phyloP scores from a whole-genome alignment of 2,888 invertebrate species.

The Leptothorax acervorum region DNA sequence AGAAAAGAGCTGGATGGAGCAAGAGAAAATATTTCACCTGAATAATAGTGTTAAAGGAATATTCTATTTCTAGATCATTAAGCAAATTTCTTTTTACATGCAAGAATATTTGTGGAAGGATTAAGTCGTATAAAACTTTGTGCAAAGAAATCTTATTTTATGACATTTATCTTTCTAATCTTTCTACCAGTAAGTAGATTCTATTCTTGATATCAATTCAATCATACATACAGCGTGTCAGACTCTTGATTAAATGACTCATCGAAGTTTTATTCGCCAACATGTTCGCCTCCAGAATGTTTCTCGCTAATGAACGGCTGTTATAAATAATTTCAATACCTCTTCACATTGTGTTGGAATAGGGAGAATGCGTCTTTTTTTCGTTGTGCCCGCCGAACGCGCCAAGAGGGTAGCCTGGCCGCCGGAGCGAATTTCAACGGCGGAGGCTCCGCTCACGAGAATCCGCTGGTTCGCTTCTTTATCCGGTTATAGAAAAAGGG shows the following conservation, averaged over 20 bases:
- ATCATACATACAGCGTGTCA: background rate
- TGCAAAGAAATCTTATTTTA: conserved; percentile 20
- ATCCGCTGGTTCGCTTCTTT: conserved; percentile 69
- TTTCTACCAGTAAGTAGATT: background rate
- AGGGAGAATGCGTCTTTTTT: conserved; percentile 60
- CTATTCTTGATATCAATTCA: conserved; percentile 11
- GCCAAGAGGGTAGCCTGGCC: conserved; percentile 66
- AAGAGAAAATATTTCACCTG: background rate
- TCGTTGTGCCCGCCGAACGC: conserved; percentile 56
- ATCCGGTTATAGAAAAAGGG: conserved; percentile 69
- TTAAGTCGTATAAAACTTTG: background rate
- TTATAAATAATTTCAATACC: conserved; percentile 81
- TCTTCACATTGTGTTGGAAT: conserved; percentile 74
- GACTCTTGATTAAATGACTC: conserved; percentile 35
- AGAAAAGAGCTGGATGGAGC: background rate
- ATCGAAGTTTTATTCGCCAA: conserved; percentile 9
- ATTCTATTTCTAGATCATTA: conserved; percentile 7
- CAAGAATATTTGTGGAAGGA: background rate
- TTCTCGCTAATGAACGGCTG: conserved; percentile 80
- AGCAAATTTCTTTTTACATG: background rate
- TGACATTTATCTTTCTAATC: conserved; percentile 12
- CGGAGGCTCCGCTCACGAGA: conserved; percentile 26
- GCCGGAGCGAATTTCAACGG: conserved; percentile 25
- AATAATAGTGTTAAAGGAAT: background rate
- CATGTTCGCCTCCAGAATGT: conserved; percentile 68